A percentile compares a stretch with the other conserved stretches of the same genome.
These are phyloP conservation scores for Aldrovandia affinis DNA, from an alignment of 2,797 vertebrate genomes.

Conservation along the genomic window DNA sequence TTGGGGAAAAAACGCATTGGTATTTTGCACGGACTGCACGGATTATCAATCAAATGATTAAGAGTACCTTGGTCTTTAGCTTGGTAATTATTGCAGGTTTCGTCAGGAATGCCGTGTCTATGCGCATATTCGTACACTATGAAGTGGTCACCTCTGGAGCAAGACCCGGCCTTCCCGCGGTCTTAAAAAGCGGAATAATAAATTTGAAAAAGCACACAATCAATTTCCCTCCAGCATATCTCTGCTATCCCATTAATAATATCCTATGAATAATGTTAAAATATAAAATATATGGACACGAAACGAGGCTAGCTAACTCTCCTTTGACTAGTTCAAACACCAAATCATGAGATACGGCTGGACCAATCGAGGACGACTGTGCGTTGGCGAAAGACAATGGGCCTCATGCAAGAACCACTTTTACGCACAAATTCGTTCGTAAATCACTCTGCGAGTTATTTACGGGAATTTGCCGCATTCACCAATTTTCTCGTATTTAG, in stretches of 20 bases:
- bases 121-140: conserved; percentile 88
- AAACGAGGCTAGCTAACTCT: no score
- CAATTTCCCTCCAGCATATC: neutral
- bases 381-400: neutral
- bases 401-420: no score
- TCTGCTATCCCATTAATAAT: neutral
- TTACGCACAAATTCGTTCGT: no score
- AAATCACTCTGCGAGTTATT: no score
- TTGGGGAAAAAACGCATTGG: neutral
- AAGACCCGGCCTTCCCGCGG: conserved; percentile 81
- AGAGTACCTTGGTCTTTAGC: conserved; percentile 83
- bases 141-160: conserved; percentile 85
- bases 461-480: no score
- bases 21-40: neutral
- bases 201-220: neutral
- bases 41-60: conserved; percentile 59
- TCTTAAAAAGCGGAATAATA: conserved; percentile 87
- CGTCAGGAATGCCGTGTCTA: conserved; percentile 88
- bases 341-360: neutral
- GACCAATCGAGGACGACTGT: neutral
- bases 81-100: conserved; percentile 99
- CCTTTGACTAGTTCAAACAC: neutral
- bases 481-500: no score
- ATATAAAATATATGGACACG: no score
- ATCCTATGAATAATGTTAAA: neutral